Conservation (phyloP, 2,797 vertebrate species). For the Heterohyrax brucei region DNA sequence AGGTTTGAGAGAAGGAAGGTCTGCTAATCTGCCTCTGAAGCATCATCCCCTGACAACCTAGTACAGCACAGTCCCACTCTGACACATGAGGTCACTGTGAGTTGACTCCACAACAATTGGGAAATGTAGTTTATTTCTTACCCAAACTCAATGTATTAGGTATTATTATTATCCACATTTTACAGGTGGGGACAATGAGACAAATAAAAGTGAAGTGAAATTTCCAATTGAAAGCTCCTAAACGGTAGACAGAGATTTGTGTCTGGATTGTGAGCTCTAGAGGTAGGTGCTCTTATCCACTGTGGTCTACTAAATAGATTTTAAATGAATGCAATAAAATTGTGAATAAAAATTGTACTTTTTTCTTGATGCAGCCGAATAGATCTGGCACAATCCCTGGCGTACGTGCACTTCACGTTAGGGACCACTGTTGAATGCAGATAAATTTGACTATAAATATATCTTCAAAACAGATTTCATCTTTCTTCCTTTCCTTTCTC, state of each 20-base stretch:
- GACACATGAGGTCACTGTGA: neutral
- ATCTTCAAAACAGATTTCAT: neutral
- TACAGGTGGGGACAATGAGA: constrained; percentile 4
- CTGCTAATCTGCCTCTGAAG: neutral
- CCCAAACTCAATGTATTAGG: neutral
- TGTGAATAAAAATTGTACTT: neutral
- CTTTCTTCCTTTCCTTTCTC: neutral
- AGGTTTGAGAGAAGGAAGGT: neutral
- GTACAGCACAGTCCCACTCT: neutral
- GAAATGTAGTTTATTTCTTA: neutral
- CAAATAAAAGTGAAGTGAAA: neutral
- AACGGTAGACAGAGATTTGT: constrained; percentile 7
- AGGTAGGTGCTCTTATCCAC: neutral
- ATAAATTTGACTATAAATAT: neutral
- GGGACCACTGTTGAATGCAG: neutral
- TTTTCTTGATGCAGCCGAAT: neutral
- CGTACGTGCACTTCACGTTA: neutral
- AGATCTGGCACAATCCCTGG: neutral
- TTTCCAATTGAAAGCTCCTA: constrained; percentile 1
- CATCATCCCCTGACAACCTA: neutral
- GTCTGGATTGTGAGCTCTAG: neutral
- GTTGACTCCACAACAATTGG: neutral
- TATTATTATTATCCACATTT: neutral
- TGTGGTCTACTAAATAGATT: neutral
- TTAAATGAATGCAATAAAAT: constrained; percentile 13